Evolutionary conservation across 2,797 vertebrate species (phyloP).

Genomic region (Sorex maritimensis): DNA sequence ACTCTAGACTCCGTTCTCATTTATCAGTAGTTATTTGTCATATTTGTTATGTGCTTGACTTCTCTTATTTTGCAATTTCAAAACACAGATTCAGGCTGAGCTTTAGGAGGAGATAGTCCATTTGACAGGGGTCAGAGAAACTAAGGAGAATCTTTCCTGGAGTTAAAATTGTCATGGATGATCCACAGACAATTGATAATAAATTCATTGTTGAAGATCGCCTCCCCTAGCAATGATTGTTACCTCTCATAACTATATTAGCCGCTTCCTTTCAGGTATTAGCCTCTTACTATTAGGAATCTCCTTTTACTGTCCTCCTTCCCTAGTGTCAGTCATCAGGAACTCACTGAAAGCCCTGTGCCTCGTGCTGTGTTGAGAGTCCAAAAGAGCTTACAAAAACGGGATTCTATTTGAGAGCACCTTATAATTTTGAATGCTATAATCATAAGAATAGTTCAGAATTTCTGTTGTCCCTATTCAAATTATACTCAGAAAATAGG

Average conservation of each 20-base stretch:
- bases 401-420: slow-evolving; percentile 35
- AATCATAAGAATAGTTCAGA: slow-evolving; percentile 19
- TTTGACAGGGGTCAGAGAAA: background rate
- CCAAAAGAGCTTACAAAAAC: background rate
- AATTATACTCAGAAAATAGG: slow-evolving; percentile 57
- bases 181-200: background rate
- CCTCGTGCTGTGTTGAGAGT: background rate
- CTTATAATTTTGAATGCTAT: slow-evolving; percentile 45
- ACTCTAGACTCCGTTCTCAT: slow-evolving; percentile 61
- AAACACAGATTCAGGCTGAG: slow-evolving; percentile 41
- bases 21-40: slow-evolving; percentile 64
- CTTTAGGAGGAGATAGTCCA: slow-evolving; percentile 18
- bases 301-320: slow-evolving; percentile 9
- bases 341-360: slow-evolving; percentile 4
- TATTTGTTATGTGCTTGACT: slow-evolving; percentile 56
- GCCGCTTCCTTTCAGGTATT: background rate
- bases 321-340: background rate
- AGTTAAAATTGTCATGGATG: slow-evolving; percentile 31
- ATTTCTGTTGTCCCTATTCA: slow-evolving; percentile 55
- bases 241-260: slow-evolving; percentile 4
- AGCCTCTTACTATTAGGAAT: slow-evolving; percentile 13
- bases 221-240: slow-evolving; percentile 56
- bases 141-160: slow-evolving; percentile 30
- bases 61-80: slow-evolving; percentile 47
- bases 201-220: background rate